Evolutionary conservation across 2,888 invertebrate genomes (phyloP), one percentile per base, ranked within the genome.

Genomic region (Cephus rjabovi): DNA sequence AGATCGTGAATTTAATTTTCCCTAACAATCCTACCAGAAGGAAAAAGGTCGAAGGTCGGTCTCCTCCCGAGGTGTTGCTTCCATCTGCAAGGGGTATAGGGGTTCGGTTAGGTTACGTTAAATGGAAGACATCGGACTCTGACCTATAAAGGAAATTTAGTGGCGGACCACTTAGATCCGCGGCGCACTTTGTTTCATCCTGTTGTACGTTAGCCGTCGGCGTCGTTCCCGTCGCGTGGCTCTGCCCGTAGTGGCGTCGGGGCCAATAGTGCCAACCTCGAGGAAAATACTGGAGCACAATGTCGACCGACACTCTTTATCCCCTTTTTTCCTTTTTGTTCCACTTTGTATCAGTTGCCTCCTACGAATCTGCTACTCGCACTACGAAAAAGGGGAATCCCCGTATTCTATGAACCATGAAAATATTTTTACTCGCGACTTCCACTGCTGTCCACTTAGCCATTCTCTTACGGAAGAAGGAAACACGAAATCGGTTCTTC

Each of bases 111-210:
- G 34, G 37, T 34, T 70, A 76, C 74, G 78, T 78, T 74, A 71
- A 79, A 79, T 40, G 79, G 69, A 73, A 75, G 69, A 74, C 76
- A 75, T 76, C 70, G 23, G 56, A 77, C 78, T 78, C 69, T 74
- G 79, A 78, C 79, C 78, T 78, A 79, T 74, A 79, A 79, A 77
- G 74, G 30, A 70, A 78, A 76, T 79, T 76, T 77, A 77, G 77
- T 78, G 70, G 74, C 73, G 69, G 69, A 69, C 77, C 76, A 78
- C 74, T 78, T 79, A 77, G 56, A 56, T 56, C 56, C 56, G 56
- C 56, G 56, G 56, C 56, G 56, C 56, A 56, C 56, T 56, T 56
- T 56, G 56, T 56, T 56, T 56, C 56, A 56, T 56, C 56, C 23
- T 23, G 56, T 56, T 56, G 23, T 56, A 56, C 56, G 56, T 56